These are phyloP conservation scores for Pipistrellus nathusii DNA, from an alignment of 2,797 vertebrate genomes.

Conservation along the genomic window DNA sequence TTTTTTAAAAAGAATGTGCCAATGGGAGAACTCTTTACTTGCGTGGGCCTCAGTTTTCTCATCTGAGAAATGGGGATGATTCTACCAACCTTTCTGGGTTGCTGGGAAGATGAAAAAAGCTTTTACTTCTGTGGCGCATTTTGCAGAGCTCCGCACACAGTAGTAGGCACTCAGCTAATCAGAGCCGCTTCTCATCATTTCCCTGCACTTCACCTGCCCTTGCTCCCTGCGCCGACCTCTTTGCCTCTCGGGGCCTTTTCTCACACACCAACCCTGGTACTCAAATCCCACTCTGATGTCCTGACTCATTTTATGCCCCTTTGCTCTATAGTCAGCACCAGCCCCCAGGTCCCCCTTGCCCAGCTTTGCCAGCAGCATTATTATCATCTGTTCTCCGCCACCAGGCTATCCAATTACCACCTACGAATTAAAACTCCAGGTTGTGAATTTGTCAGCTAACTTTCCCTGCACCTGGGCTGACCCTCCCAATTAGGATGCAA, in stretches of 20 bases:
- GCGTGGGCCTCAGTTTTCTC: background rate
- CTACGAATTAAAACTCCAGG: background rate
- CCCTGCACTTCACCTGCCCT: background rate
- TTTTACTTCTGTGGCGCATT: too few relatives aligned
- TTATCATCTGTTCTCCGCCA: background rate
- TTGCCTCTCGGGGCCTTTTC: background rate
- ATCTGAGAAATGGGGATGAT: background rate
- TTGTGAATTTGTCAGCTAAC: background rate
- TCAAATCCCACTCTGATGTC: background rate
- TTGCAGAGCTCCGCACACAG: background rate
- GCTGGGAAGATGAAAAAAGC: background rate
- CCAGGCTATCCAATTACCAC: background rate
- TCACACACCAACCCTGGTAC: too few relatives aligned
- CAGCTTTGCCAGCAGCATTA: background rate
- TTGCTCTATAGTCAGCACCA: background rate
- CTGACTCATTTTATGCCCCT: fast-evolving
- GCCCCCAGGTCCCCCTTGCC: background rate
- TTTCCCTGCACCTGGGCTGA: background rate
- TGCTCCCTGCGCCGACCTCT: fast-evolving
- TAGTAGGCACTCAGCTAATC: background rate
- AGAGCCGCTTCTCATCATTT: background rate
- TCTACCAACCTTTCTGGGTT: fast-evolving
- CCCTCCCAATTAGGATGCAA: background rate
- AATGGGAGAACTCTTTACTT: fast-evolving
- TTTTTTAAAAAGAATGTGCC: too few relatives aligned